Percentiles rank a stretch among this genome's conserved stretches.
phyloP scores from a whole-genome alignment of 2,888 invertebrate species.

The Azorinus chamasolen region DNA sequence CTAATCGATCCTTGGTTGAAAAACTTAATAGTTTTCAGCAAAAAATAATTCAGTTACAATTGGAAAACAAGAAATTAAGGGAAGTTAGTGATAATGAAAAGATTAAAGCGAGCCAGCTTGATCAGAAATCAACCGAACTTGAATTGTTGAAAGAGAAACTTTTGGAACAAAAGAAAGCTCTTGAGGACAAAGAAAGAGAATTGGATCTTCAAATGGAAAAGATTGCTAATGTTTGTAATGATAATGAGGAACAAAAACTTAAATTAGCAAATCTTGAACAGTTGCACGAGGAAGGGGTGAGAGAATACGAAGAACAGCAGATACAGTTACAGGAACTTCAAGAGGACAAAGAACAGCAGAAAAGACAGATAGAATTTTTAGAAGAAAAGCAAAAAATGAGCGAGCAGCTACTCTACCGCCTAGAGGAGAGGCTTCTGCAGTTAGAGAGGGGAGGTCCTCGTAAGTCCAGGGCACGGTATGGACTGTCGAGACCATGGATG shows the following conservation, averaged over 20 bases:
- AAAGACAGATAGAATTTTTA: conserved; percentile 63
- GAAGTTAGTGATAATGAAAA: conserved; percentile 68
- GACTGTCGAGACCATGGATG: conserved; percentile 70
- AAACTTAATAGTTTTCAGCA: conserved; percentile 73
- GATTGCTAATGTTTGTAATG: conserved; percentile 64
- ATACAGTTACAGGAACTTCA: conserved; percentile 64
- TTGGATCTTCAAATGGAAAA: conserved; percentile 69
- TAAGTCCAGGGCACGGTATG: conserved; percentile 44
- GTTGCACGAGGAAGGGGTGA: conserved; percentile 68
- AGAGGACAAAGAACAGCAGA: conserved; percentile 67
- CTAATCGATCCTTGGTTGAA: conserved; percentile 69
- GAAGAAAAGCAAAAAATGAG: conserved; percentile 70
- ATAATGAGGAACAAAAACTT: conserved; percentile 67
- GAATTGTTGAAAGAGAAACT: conserved; percentile 66
- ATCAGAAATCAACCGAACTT: conserved; percentile 63
- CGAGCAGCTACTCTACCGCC: conserved; percentile 62
- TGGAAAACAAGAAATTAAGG: conserved; percentile 71
- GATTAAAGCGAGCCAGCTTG: conserved; percentile 65
- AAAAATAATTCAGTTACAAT: conserved; percentile 71
- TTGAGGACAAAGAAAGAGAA: conserved; percentile 71
- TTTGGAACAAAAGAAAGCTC: conserved; percentile 64
- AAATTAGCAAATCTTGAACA: conserved; percentile 65
- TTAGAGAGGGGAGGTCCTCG: conserved; percentile 46
- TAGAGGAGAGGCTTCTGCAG: conserved; percentile 66
- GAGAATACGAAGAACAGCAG: conserved; percentile 67